A percentile compares a stretch with the other conserved stretches of the same genome.
Evolutionary conservation across 2,797 vertebrate species (phyloP).

Genomic region (Margarornis squamiger): DNA sequence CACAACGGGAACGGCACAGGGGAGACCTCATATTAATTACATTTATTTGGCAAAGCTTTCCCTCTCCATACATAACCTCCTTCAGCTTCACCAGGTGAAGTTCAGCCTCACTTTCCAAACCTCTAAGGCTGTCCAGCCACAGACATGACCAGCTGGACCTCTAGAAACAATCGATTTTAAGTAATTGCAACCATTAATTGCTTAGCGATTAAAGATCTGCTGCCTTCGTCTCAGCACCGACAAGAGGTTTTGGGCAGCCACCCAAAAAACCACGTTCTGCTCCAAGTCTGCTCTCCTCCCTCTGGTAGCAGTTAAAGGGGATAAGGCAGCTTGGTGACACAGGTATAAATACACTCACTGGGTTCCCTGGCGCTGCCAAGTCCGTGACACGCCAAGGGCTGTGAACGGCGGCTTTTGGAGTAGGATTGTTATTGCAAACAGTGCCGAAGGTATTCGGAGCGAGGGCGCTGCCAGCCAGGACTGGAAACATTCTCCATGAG

Average conservation of each 20-base stretch:
- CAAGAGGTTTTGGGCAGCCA: not conserved
- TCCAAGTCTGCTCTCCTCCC: not conserved
- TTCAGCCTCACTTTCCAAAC: not conserved
- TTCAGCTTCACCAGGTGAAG: not conserved
- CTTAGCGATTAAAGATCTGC: not conserved
- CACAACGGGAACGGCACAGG: not conserved
- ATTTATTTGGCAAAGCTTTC: not conserved
- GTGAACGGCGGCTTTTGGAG: not conserved
- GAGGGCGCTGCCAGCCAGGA: not conserved
- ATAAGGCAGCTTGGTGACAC: not conserved
- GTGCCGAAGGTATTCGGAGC: not conserved
- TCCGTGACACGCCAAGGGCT: not conserved
- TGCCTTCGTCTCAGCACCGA: not conserved
- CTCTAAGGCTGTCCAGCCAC: accelerated
- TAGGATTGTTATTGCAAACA: not conserved
- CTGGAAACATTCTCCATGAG: not conserved
- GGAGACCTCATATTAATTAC: not conserved
- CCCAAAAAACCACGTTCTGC: not conserved
- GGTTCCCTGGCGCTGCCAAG: not conserved
- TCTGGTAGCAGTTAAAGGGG: not conserved
- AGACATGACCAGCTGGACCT: not conserved
- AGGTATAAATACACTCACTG: not conserved
- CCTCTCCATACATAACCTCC: not conserved
- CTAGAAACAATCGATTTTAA: not conserved
- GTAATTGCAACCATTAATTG: not conserved